These are phyloP conservation scores for Lycaon pictus DNA, from an alignment of 2,113 vertebrate genomes.

Conservation along the genomic window DNA sequence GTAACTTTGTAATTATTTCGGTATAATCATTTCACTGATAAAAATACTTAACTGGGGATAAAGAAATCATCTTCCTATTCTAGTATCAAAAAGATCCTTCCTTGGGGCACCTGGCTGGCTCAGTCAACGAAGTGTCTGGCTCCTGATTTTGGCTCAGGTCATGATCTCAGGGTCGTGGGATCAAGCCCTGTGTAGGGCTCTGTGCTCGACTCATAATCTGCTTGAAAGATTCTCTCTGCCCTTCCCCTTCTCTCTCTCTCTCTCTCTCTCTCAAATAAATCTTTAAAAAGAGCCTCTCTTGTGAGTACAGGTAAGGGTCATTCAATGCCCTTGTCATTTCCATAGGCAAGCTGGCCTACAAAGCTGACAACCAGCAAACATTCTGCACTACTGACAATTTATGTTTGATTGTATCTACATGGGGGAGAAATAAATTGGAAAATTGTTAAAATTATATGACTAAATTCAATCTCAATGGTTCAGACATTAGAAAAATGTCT, in stretches of 20 bases:
- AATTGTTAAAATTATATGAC: background rate
- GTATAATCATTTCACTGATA: background rate
- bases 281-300: background rate
- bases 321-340: background rate
- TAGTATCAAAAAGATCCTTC: background rate
- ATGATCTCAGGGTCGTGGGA: background rate
- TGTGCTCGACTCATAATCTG: background rate
- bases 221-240: background rate
- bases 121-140: background rate
- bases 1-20: background rate
- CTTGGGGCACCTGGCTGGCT: background rate
- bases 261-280: background rate
- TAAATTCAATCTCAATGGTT: constrained; percentile 21
- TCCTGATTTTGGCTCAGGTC: background rate
- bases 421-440: constrained; percentile 19
- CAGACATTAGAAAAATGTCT: constrained; percentile 27
- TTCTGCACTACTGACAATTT: background rate
- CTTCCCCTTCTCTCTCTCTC: background rate
- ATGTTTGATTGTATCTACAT: background rate
- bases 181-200: background rate
- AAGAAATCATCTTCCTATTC: background rate
- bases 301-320: background rate
- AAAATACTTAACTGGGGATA: background rate
- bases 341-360: background rate
- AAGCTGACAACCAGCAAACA: background rate